Evolutionary conservation across 1,140 invertebrate species (phyloP).

Genomic region (Trinorchestia longiramus): DNA sequence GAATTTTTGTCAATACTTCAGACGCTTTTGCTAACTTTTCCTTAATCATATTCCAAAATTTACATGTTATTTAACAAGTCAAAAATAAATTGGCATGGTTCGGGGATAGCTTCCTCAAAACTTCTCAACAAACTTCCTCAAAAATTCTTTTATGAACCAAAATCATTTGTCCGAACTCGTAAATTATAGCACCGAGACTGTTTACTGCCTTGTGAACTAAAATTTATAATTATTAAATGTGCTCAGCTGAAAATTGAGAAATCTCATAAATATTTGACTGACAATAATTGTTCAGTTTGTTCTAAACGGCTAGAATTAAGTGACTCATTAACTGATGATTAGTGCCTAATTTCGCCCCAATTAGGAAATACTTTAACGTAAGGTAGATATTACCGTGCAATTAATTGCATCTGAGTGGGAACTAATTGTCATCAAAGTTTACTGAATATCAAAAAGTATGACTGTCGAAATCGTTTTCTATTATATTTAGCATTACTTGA

Average conservation of each 20-base stretch:
- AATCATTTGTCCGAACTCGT: background rate
- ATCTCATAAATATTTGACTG: background rate
- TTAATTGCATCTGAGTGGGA: background rate
- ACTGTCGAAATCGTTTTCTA: background rate
- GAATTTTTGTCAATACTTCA: too few relatives aligned
- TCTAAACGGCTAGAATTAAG: background rate
- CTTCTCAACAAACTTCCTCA: background rate
- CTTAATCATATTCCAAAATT: too few relatives aligned
- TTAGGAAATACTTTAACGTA: background rate
- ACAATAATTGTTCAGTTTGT: background rate
- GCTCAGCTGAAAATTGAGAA: background rate
- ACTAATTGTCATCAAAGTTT: background rate
- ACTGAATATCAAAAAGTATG: background rate
- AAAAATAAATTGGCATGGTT: too few relatives aligned
- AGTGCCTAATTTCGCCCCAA: background rate
- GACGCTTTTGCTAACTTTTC: too few relatives aligned
- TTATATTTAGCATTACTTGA: background rate
- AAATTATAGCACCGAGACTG: background rate
- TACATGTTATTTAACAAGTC: too few relatives aligned
- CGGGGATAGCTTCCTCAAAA: too few relatives aligned
- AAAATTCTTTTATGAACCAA: background rate
- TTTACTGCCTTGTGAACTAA: background rate
- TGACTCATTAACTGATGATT: background rate
- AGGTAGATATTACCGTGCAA: background rate
- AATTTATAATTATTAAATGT: background rate